Evolutionary conservation across 2,113 vertebrate species (phyloP).

Genomic region (Tragelaphus buxtoni): DNA sequence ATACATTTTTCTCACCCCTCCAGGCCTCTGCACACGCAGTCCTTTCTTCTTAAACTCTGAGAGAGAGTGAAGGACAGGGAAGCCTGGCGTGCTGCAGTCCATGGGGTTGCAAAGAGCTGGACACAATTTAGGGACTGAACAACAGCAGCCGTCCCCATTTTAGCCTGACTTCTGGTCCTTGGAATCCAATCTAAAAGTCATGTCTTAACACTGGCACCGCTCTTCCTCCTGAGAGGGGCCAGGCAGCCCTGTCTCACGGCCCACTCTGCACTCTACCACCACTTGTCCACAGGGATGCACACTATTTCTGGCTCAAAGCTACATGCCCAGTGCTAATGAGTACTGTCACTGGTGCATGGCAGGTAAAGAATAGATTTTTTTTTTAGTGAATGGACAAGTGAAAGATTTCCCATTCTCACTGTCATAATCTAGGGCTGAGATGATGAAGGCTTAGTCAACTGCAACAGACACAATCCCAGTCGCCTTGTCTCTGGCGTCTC

Average conservation of each 20-base stretch:
- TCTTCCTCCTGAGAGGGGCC: background rate
- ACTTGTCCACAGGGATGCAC: fast-evolving
- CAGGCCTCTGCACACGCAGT: background rate
- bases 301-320: background rate
- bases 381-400: background rate
- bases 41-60: background rate
- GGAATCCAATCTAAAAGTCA: background rate
- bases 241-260: background rate
- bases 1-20: background rate
- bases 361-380: background rate
- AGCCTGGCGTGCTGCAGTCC: background rate
- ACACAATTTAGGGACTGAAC: background rate
- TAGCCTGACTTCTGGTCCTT: background rate
- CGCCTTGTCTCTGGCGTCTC: background rate
- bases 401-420: background rate
- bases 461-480: background rate
- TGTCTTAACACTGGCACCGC: background rate
- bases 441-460: background rate
- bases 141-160: background rate
- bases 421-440: background rate
- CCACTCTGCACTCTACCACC: fast-evolving
- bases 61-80: background rate
- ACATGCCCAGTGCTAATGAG: background rate
- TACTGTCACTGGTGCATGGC: background rate
- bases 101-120: background rate